phyloP scores from a whole-genome alignment of 1,140 invertebrate genomes.

The Drosophila sproati region DNA sequence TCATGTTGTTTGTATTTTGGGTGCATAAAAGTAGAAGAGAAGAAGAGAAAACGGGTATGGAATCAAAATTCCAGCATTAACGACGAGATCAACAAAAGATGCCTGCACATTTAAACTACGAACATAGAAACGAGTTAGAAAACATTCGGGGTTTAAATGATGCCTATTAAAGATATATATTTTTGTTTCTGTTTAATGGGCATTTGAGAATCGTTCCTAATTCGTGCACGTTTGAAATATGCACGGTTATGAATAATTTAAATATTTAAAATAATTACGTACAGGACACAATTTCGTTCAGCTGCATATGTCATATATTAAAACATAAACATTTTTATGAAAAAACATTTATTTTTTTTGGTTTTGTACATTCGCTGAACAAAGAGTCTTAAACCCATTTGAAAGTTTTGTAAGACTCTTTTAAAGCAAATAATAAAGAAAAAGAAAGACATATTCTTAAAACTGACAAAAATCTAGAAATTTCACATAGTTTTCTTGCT shows the following conservation, averaged over 20 bases:
- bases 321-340: no score
- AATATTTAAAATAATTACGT: no score
- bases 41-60: conserved; percentile 79
- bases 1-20: conserved; percentile 39
- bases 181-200: background rate
- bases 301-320: no score
- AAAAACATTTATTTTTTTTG: no score
- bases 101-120: conserved; percentile 45
- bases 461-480: background rate
- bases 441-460: background rate
- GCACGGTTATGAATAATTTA: no score
- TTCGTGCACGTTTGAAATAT: no score
- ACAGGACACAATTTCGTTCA: no score
- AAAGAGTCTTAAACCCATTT: no score
- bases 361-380: no score
- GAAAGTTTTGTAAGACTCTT: no score
- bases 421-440: no score
- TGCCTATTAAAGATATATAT: background rate
- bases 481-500: background rate
- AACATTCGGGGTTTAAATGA: background rate
- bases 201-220: background rate
- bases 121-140: conserved; percentile 14
- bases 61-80: conserved; percentile 83
- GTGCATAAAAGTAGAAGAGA: conserved; percentile 80
- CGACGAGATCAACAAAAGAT: conserved; percentile 56